Percentiles rank a stretch among this genome's conserved stretches.
Evolutionary conservation across 2,113 vertebrate species (phyloP).

Genomic region (Antennarius striatus): DNA sequence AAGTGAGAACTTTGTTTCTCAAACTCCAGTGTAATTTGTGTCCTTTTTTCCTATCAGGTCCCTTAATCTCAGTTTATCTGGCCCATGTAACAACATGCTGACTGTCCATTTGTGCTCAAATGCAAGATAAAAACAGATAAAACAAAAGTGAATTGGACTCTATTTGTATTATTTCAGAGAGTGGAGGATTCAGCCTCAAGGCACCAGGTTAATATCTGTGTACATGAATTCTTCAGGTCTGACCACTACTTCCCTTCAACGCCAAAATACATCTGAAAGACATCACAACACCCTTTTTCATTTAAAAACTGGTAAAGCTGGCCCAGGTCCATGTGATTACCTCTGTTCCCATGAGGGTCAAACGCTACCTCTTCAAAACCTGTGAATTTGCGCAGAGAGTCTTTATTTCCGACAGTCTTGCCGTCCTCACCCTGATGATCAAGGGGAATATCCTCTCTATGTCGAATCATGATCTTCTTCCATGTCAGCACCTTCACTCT

Average conservation of each 20-base stretch:
- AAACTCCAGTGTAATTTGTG: conserved; percentile 15
- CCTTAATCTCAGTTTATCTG: conserved; percentile 29
- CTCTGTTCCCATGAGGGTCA: conserved; percentile 86
- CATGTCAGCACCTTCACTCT: conserved; percentile 90
- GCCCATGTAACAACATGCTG: background rate
- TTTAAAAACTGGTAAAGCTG: conserved; percentile 91
- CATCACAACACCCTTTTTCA: conserved; percentile 85
- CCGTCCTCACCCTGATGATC: conserved; percentile 55
- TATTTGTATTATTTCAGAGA: no score
- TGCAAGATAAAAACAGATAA: background rate
- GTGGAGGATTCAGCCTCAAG: background rate
- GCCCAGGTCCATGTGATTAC: conserved; percentile 97
- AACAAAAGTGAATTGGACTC: no score
- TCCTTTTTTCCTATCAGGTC: conserved; percentile 5
- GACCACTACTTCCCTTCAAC: conserved; percentile 75
- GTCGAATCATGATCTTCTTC: conserved; percentile 96
- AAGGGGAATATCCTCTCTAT: conserved; percentile 90
- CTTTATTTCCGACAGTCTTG: conserved; percentile 30
- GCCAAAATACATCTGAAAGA: conserved; percentile 91
- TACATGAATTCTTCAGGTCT: background rate
- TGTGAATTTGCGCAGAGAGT: conserved; percentile 82
- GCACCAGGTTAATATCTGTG: background rate
- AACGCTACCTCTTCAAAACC: conserved; percentile 91
- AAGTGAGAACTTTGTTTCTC: conserved; percentile 5
- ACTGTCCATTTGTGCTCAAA: background rate